Evolutionary conservation across 2,113 vertebrate species (phyloP).

Genomic region (Leptobrachium ailaonicum): DNA sequence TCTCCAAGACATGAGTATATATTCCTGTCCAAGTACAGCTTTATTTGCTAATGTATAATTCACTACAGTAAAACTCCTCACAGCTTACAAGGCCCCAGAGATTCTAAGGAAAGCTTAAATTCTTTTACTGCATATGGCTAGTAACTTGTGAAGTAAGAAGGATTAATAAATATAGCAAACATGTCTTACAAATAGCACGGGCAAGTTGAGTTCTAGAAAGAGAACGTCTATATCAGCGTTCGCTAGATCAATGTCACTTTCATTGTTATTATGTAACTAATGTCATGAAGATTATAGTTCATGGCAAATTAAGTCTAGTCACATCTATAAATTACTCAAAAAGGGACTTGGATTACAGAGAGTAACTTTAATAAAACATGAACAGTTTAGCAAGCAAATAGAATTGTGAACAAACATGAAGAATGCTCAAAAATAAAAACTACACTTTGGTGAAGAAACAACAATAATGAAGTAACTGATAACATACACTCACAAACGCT

Average conservation of each 20-base stretch:
- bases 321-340: no score
- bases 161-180: not conserved
- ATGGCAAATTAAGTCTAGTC: no score
- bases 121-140: slow-evolving; percentile 1
- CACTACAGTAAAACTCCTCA: slow-evolving; percentile 1
- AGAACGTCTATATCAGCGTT: not conserved
- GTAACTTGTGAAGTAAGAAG: slow-evolving; percentile 4
- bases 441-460: no score
- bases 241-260: not conserved
- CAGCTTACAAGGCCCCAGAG: not conserved
- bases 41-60: slow-evolving; percentile 38
- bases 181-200: not conserved
- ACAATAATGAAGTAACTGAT: no score
- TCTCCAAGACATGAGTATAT: not conserved
- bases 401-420: no score
- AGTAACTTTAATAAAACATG: no score
- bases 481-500: no score
- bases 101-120: slow-evolving; percentile 3
- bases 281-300: not conserved
- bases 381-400: no score
- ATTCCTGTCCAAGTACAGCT: slow-evolving; percentile 9
- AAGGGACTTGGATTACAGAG: no score
- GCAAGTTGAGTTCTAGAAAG: not conserved
- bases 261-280: slow-evolving; percentile 1
- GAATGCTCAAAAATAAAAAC: no score